Percentiles rank a stretch among this genome's conserved stretches.
Conservation (phyloP, 2,888 invertebrate genomes). For the Acholoe squamosa region DNA sequence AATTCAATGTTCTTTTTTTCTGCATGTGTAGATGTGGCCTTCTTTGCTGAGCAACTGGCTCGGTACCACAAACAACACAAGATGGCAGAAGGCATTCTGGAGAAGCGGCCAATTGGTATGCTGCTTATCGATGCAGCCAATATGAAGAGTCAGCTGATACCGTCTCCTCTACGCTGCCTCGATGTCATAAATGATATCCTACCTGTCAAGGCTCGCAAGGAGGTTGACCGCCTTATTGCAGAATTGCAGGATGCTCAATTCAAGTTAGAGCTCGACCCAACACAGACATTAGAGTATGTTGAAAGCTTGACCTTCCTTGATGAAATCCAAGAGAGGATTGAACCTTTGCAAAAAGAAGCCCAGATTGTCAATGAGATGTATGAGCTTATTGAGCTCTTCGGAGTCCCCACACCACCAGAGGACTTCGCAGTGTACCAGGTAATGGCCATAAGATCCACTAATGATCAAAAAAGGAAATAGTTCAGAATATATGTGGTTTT, state of each 20-base stretch:
- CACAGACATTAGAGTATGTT: conserved; percentile 89
- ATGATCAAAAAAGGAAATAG: no score
- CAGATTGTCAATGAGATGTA: conserved; percentile 93
- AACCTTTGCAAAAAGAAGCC: conserved; percentile 88
- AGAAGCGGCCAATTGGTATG: conserved; percentile 89
- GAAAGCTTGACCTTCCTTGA: conserved; percentile 89
- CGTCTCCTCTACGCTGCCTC: conserved; percentile 89
- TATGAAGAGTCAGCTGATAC: conserved; percentile 89
- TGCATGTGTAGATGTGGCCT: conserved; percentile 84
- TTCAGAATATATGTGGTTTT: no score
- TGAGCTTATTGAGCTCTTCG: conserved; percentile 91
- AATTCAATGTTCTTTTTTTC: no score
- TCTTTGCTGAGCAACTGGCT: conserved; percentile 88
- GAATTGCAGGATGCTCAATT: conserved; percentile 88
- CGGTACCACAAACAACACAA: conserved; percentile 89
- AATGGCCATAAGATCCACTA: no score
- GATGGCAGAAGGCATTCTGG: conserved; percentile 87
- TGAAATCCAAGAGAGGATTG: conserved; percentile 87
- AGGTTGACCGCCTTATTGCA: conserved; percentile 84
- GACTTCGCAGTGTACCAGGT: conserved; percentile 85
- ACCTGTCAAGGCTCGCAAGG: conserved; percentile 80
- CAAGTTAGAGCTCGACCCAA: conserved; percentile 88
- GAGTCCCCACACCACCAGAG: conserved; percentile 89
- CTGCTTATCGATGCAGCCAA: conserved; percentile 88
- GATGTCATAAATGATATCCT: conserved; percentile 83